phyloP scores from a whole-genome alignment of 2,797 vertebrate species.

The Melanotaenia pygmaea region DNA sequence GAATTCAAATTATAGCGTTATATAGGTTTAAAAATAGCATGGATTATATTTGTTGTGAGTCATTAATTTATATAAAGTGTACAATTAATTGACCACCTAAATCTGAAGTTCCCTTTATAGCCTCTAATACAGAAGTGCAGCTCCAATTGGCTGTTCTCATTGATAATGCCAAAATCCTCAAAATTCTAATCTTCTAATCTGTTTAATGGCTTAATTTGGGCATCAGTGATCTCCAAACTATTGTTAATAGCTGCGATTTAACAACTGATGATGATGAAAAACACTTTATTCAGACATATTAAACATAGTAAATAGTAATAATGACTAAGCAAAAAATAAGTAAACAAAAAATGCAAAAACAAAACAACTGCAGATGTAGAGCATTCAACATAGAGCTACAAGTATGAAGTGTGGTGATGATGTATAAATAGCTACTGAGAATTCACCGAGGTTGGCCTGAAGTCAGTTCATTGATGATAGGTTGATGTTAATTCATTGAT shows the following conservation, averaged over 20 bases:
- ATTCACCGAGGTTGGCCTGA: constrained; percentile 38
- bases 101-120: background rate
- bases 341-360: no score
- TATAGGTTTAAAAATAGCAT: background rate
- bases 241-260: background rate
- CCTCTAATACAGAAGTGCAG: background rate
- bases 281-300: no score
- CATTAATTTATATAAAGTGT: constrained; percentile 1
- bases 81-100: background rate
- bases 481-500: constrained; percentile 77
- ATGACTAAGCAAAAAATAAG: no score
- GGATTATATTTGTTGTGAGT: background rate
- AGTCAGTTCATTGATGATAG: constrained; percentile 60
- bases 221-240: background rate
- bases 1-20: background rate
- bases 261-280: background rate
- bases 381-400: background rate
- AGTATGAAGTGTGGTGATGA: constrained; percentile 10
- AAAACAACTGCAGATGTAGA: background rate
- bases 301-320: no score
- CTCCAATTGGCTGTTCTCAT: background rate
- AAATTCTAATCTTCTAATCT: background rate
- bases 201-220: background rate
- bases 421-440: constrained; percentile 29
- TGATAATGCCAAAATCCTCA: background rate